Percentiles rank a stretch among this genome's conserved stretches.
phyloP scores from a whole-genome alignment of 2,888 invertebrate species.

The Drosophila subquinaria region DNA sequence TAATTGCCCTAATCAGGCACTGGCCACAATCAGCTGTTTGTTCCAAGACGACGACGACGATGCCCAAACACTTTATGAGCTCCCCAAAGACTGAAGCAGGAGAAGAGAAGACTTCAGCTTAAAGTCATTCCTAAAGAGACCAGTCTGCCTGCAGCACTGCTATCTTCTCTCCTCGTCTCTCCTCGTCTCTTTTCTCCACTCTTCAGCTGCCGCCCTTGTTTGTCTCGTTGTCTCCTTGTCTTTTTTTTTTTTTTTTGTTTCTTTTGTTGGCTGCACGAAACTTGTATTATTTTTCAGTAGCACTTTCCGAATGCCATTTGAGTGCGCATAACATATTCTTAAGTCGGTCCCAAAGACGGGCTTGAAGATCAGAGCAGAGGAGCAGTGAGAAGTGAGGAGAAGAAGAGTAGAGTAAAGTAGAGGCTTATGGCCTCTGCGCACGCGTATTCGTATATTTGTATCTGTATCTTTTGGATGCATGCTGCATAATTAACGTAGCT shows the following conservation, averaged over 20 bases:
- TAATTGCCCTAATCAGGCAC: constrained; percentile 78
- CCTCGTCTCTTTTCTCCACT: not conserved
- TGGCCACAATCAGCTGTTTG: constrained; percentile 78
- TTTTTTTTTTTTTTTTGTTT: constrained; percentile 18
- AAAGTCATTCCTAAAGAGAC: constrained; percentile 40
- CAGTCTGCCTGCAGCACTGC: constrained; percentile 13
- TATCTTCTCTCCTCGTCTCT: not conserved
- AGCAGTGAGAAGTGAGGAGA: constrained; percentile 21
- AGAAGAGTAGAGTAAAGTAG: constrained; percentile 5
- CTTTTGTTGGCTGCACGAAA: constrained; percentile 74
- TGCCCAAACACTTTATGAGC: constrained; percentile 61
- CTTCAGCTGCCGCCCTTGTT: constrained; percentile 19
- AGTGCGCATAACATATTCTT: constrained; percentile 80
- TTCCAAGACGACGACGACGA: constrained; percentile 47
- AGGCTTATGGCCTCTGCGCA: constrained; percentile 66
- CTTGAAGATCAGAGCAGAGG: constrained; percentile 21
- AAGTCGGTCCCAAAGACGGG: constrained; percentile 48
- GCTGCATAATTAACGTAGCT: constrained; percentile 78
- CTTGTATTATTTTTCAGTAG: constrained; percentile 83
- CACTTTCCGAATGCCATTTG: constrained; percentile 83
- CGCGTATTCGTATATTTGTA: constrained; percentile 68
- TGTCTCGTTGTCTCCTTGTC: constrained; percentile 30
- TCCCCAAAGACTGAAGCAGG: constrained; percentile 20
- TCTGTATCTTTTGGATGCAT: constrained; percentile 59
- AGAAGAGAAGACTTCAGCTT: constrained; percentile 38